Evolutionary conservation across 2,797 vertebrate genomes (phyloP), one percentile per base, ranked within the genome.

Genomic region (Acestrorhynchus altus): DNA sequence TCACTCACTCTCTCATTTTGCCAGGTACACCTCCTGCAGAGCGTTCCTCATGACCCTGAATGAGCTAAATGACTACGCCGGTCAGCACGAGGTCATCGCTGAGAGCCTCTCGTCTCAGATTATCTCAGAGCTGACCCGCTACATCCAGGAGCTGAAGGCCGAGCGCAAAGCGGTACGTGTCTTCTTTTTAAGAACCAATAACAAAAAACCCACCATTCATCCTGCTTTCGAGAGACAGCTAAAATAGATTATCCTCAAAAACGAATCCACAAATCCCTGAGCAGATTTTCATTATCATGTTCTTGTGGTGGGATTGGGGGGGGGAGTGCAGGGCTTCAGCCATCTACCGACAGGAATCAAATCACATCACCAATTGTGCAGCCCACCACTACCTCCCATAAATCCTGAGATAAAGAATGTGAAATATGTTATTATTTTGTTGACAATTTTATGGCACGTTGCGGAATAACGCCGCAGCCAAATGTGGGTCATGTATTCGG

Each of bases 31-130:
- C 0, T 96, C 96, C 70, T 96, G 96, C 64, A 87, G 90, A 87
- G 95, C 96, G 8, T 99, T 99, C 86, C 88, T 96, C 12, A 92
- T 94, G 6, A 97, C 96, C 35, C 91, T 99, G 83, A 95, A 93
- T 4, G 96, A 99, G 83, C 93, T 95, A 90, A 96, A 91, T 0
- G 96, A 98, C 78, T 95, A 98, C 0, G 96, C 96, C 0, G 93
- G 94, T 2, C 97, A 98, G 86, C 95, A 96, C 4, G 98, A 99
- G 84, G 94, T 97, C 72, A 94, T 99, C 16, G 95, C 97, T 0
- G 97, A 99, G 83, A 97, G 95, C 90, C 93, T 98, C 88, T 95
- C 92, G 12, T 89, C 93, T 0, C 94, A 96, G 72, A 96, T 98
- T 68, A 94, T 93, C 0, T 86, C 81, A 0, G 96, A 98, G 80